A percentile compares a stretch with the other conserved stretches of the same genome.
Evolutionary conservation across 2,113 vertebrate genomes (phyloP).

Genomic region (Oncorhynchus nerka): DNA sequence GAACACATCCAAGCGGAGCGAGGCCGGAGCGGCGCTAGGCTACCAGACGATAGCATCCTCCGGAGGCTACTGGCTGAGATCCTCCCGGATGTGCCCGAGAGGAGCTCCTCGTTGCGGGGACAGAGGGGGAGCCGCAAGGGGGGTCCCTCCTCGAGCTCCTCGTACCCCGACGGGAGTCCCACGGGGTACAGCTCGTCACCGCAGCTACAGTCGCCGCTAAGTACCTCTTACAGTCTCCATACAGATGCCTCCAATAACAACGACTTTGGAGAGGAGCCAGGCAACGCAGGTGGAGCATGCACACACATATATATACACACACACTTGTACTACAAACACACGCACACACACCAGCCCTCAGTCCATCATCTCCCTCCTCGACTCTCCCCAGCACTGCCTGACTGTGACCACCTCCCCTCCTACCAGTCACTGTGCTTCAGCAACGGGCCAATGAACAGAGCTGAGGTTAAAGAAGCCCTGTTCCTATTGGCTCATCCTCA

Average conservation of each 20-base stretch:
- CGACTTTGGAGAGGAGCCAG: constrained; percentile 71
- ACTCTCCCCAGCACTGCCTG: constrained; percentile 21
- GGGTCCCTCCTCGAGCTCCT: constrained; percentile 58
- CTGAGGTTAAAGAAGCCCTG: neutral
- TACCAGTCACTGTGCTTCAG: constrained; percentile 14
- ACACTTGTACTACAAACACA: neutral
- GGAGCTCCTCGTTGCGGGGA: constrained; percentile 88
- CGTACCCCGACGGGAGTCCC: constrained; percentile 70
- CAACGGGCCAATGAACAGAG: neutral
- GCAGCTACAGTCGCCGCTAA: constrained; percentile 75
- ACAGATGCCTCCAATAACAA: constrained; percentile 79
- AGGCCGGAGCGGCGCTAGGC: constrained; percentile 78
- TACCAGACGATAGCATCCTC: constrained; percentile 90
- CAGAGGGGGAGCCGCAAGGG: constrained; percentile 64
- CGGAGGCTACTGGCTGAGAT: constrained; percentile 93
- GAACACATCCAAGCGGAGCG: constrained; percentile 94
- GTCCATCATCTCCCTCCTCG: neutral
- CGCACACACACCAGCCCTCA: neutral
- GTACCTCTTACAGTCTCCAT: constrained; percentile 86
- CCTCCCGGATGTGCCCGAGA: constrained; percentile 90
- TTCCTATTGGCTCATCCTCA: neutral
- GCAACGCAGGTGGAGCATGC: constrained; percentile 86
- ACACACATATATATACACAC: neutral
- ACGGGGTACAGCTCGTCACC: constrained; percentile 62
- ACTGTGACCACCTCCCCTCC: constrained; percentile 5